Evolutionary conservation across 2,888 invertebrate genomes (phyloP).

Genomic region (Tiliacea aurago): DNA sequence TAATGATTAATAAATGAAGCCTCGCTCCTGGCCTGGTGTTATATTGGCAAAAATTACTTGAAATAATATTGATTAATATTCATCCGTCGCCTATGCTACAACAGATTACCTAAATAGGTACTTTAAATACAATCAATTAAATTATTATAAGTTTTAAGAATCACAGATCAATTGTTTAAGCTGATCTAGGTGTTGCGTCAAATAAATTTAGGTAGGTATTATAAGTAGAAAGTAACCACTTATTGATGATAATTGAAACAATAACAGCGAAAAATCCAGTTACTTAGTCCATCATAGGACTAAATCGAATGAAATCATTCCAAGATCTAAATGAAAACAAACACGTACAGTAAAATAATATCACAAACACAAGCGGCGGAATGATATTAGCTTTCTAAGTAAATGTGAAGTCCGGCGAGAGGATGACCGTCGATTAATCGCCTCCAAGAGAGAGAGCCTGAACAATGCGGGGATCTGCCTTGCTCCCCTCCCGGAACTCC

Average conservation of each 20-base stretch:
- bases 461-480: constrained; percentile 99
- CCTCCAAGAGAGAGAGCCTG: constrained; percentile 97
- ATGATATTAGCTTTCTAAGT: constrained; percentile 75
- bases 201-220: background rate
- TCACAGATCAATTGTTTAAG: background rate
- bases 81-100: constrained; percentile 63
- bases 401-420: constrained; percentile 89
- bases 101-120: constrained; percentile 1
- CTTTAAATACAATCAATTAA: background rate
- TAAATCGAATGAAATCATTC: constrained; percentile 4
- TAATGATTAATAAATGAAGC: constrained; percentile 56
- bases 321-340: constrained; percentile 12
- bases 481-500: constrained; percentile 99
- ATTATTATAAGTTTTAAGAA: background rate
- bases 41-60: constrained; percentile 78
- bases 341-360: background rate
- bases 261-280: background rate
- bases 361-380: constrained; percentile 71
- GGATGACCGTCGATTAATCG: constrained; percentile 91
- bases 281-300: constrained; percentile 8
- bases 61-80: constrained; percentile 44
- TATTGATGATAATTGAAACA: constrained; percentile 3
- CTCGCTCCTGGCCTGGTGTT: constrained; percentile 73
- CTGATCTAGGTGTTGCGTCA: background rate
- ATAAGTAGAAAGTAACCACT: background rate